These are phyloP conservation scores for Odontamblyopus lacepedii DNA, from an alignment of 2,797 vertebrate species.

Conservation along the genomic window DNA sequence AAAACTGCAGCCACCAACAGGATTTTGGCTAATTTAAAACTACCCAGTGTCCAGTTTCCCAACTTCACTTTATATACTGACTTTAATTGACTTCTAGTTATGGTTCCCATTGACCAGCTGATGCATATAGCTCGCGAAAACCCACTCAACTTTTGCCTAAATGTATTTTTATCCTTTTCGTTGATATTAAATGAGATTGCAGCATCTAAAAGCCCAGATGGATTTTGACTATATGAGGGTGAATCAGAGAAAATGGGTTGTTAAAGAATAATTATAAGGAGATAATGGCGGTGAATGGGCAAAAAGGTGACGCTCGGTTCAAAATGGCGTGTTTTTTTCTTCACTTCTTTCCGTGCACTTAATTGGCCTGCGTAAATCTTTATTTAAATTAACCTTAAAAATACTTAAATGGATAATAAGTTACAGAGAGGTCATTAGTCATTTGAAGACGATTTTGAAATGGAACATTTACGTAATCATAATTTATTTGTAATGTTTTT, in stretches of 20 bases:
- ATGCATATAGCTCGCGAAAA: constrained; percentile 21
- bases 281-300: constrained; percentile 29
- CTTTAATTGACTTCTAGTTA: constrained; percentile 36
- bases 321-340: constrained; percentile 3
- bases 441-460: background rate
- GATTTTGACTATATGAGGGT: constrained; percentile 38
- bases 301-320: constrained; percentile 19
- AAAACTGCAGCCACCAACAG: constrained; percentile 17
- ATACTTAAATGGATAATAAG: background rate
- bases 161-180: background rate
- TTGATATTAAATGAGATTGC: constrained; percentile 24
- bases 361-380: background rate
- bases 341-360: background rate
- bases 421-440: background rate
- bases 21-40: constrained; percentile 4
- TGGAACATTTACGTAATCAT: too few relatives aligned
- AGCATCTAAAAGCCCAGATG: constrained; percentile 45
- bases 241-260: constrained; percentile 29
- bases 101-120: constrained; percentile 27
- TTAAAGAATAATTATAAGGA: constrained; percentile 45
- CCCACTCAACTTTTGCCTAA: constrained; percentile 24
- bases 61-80: constrained; percentile 13
- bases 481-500: too few relatives aligned
- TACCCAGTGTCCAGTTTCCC: constrained; percentile 1
- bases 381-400: background rate